Evolutionary conservation across 2,888 invertebrate species (phyloP), one percentile per base, ranked within the genome.

Genomic region (Hedychridium roseum): DNA sequence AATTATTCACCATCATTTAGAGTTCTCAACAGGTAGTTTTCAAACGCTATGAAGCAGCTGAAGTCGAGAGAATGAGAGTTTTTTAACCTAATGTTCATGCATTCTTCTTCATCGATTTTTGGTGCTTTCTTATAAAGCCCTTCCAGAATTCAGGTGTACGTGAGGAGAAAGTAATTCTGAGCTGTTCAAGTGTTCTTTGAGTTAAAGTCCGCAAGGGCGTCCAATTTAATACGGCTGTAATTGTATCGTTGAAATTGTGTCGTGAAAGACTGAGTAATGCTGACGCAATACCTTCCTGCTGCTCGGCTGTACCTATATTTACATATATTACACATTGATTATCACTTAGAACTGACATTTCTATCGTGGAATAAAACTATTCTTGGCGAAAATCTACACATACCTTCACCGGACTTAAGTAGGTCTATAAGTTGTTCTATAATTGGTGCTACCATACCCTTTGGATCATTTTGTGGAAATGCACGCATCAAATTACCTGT

Each of bases 281-380:
- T 2, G 70, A 63, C 14, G 66, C 56, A 11, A 71, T 40, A 1
- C 78, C 74, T 50, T 78, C 76, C 43, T 74, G 69, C 30, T 69
- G 64, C 26, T 75, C 71, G 0, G 58, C 48, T 2, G 65, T 45
- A 28, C 53, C 76, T 75, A 41, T 17, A n/a, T n/a, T n/a, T n/a
- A n/a, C n/a, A n/a, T n/a, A n/a, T n/a, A n/a, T n/a, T n/a, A n/a
- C n/a, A n/a, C n/a, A n/a, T n/a, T n/a, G n/a, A n/a, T n/a, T n/a
- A n/a, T n/a, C n/a, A n/a, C n/a, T n/a, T n/a, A n/a, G n/a, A n/a
- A n/a, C n/a, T n/a, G n/a, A n/a, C n/a, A n/a, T n/a, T n/a, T n/a
- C n/a, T n/a, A n/a, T n/a, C n/a, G n/a, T 16, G 16, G 20, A n/a
- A 17, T 30, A 20, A 1, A 5, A 42, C n/a, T 14, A 16, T 34